phyloP scores from a whole-genome alignment of 37 sponge, comb jelly and placozoan species.

The Tethya wilhelma region DNA sequence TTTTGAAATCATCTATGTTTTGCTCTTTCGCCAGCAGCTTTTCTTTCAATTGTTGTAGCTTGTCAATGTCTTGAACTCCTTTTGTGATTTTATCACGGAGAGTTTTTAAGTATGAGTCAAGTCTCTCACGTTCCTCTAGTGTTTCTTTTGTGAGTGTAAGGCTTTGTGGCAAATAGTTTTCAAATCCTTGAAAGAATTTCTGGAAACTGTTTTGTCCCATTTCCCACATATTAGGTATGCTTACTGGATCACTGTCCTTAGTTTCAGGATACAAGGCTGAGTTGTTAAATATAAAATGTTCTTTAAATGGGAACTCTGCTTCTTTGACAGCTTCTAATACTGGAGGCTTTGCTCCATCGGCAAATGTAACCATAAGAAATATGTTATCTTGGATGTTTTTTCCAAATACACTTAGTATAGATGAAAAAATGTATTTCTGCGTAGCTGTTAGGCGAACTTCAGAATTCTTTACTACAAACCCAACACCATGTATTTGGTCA shows the following conservation, averaged over 20 bases:
- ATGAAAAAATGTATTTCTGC: slow-evolving; percentile 63
- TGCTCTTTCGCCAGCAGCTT: slow-evolving; percentile 1
- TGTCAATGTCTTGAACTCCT: background rate
- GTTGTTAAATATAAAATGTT: slow-evolving; percentile 63
- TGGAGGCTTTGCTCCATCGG: slow-evolving; percentile 56
- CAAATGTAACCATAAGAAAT: slow-evolving; percentile 60
- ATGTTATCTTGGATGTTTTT: slow-evolving; percentile 61
- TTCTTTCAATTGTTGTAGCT: slow-evolving; percentile 12
- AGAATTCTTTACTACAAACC: slow-evolving; percentile 62
- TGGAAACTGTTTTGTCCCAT: slow-evolving; percentile 52
- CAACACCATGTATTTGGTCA: slow-evolving; percentile 63
- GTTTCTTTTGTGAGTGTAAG: slow-evolving; percentile 23
- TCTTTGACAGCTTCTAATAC: slow-evolving; percentile 51
- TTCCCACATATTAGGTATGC: slow-evolving; percentile 50
- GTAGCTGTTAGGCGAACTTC: slow-evolving; percentile 50
- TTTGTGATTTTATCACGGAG: slow-evolving; percentile 10
- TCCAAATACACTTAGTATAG: slow-evolving; percentile 65
- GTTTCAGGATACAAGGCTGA: slow-evolving; percentile 53
- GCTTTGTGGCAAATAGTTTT: slow-evolving; percentile 4
- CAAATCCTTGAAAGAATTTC: slow-evolving; percentile 37
- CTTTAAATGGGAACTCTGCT: slow-evolving; percentile 28
- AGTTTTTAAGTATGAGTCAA: slow-evolving; percentile 17
- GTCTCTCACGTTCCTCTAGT: slow-evolving; percentile 5
- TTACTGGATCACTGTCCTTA: background rate
- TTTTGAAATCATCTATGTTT: slow-evolving; percentile 21